A percentile compares a stretch with the other conserved stretches of the same genome.
Evolutionary conservation across 2,888 invertebrate genomes (phyloP).

Genomic region (Salpingus planirostris): DNA sequence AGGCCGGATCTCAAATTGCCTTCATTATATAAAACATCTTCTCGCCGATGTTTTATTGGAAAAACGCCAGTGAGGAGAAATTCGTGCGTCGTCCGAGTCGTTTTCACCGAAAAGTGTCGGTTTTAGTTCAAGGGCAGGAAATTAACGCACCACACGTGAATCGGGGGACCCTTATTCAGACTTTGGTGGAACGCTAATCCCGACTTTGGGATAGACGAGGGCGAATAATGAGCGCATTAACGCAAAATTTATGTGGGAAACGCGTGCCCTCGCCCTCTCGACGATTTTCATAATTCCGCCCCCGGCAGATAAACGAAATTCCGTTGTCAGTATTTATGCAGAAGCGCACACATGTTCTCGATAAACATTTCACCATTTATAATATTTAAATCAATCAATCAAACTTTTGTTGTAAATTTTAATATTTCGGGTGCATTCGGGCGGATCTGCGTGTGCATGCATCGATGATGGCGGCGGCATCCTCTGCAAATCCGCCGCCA

Average conservation of each 20-base stretch:
- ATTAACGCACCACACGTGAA: conserved; percentile 20
- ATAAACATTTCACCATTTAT: too few species aligned
- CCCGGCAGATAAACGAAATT: too few species aligned
- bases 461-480: too few species aligned
- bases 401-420: too few species aligned
- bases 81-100: conserved; percentile 11
- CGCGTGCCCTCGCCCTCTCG: conserved; percentile 2
- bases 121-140: conserved; percentile 7
- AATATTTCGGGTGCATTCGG: too few species aligned
- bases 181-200: conserved; percentile 19
- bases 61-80: conserved; percentile 3
- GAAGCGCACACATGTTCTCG: too few species aligned
- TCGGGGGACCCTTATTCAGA: too few species aligned
- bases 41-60: conserved; percentile 3
- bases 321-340: too few species aligned
- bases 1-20: conserved; percentile 10
- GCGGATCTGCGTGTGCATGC: too few species aligned
- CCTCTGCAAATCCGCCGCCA: too few species aligned
- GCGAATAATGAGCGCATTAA: conserved; percentile 11
- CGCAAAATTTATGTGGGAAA: conserved; percentile 7
- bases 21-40: conserved; percentile 11
- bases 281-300: conserved; percentile 2
- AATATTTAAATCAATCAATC: too few species aligned
- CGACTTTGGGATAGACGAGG: conserved; percentile 9
- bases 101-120: conserved; percentile 6